Percentiles rank a stretch among this genome's conserved stretches.
These are phyloP conservation scores for Pygathrix nemaeus DNA, from an alignment of 2,113 vertebrate genomes.

Conservation along the genomic window DNA sequence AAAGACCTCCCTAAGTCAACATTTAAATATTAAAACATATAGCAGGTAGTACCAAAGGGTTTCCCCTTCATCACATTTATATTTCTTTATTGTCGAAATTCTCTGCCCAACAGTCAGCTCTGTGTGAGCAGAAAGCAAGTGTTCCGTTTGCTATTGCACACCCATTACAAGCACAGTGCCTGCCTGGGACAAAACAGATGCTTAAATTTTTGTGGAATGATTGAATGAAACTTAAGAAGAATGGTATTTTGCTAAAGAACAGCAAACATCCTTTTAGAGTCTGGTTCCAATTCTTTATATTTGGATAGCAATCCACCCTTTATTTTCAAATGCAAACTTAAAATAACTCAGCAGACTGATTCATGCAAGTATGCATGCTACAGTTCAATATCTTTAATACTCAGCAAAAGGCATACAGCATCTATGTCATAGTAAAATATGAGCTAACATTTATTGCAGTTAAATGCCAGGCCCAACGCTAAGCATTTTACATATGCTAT, in stretches of 20 bases:
- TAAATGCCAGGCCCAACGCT: not conserved
- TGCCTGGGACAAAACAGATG: conserved; percentile 57
- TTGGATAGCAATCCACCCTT: conserved; percentile 57
- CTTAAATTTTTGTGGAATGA: conserved; percentile 70
- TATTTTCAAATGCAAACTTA: conserved; percentile 63
- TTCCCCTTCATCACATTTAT: not conserved
- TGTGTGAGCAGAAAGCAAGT: not conserved
- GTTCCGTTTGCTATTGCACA: not conserved
- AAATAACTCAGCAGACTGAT: conserved; percentile 36
- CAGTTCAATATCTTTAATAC: not conserved
- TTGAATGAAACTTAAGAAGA: conserved; percentile 72
- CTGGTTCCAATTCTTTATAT: conserved; percentile 60
- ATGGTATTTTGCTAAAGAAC: conserved; percentile 68
- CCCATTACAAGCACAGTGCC: not conserved
- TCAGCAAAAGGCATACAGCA: not conserved
- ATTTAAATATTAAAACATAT: not conserved
- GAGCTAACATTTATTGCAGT: not conserved
- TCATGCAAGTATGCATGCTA: not conserved
- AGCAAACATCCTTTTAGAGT: conserved; percentile 63
- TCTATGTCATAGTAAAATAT: not conserved
- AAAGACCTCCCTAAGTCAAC: not conserved
- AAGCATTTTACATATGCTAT: not conserved
- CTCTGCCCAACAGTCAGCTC: not conserved
- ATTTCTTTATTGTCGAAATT: not conserved
- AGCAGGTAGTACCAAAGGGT: not conserved